Evolutionary conservation across 64 coral and sea anemone genomes (phyloP).

Genomic region (Acropora tenuis): DNA sequence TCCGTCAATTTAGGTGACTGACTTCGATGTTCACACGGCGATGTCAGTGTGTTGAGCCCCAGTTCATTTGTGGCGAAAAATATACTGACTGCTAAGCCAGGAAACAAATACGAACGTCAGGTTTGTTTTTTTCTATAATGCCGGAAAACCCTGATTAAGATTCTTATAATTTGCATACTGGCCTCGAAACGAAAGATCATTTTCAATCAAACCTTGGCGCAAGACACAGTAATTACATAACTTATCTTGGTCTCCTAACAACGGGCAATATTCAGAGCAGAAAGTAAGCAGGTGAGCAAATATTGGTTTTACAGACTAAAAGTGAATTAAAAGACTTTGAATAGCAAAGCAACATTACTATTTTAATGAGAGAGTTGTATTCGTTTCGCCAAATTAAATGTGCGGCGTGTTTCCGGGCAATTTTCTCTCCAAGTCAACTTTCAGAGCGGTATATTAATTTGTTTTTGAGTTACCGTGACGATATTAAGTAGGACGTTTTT

Average conservation of each 20-base stretch:
- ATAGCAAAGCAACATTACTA: no score
- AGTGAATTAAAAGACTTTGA: not conserved
- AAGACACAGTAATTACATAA: not conserved
- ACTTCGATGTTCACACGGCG: no score
- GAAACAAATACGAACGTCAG: conserved; percentile 21
- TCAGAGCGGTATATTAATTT: not conserved
- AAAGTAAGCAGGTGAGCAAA: conserved; percentile 19
- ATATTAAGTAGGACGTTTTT: no score
- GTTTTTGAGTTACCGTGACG: no score
- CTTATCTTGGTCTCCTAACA: conserved; percentile 21
- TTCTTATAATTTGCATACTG: conserved; percentile 12
- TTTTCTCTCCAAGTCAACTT: no score
- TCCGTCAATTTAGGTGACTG: no score
- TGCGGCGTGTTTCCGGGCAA: no score
- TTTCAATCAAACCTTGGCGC: conserved; percentile 7
- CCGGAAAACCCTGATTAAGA: conserved; percentile 4
- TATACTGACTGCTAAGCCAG: no score
- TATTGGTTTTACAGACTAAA: not conserved
- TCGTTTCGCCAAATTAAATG: no score
- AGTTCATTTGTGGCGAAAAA: no score
- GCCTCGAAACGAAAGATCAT: not conserved
- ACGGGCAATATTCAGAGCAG: not conserved
- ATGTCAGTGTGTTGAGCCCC: no score
- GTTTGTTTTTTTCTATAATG: not conserved
- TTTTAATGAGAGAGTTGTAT: no score